Base-by-base conservation (phyloP, 2,888 invertebrate genomes). In the Caenorhabditis sp. region DNA sequence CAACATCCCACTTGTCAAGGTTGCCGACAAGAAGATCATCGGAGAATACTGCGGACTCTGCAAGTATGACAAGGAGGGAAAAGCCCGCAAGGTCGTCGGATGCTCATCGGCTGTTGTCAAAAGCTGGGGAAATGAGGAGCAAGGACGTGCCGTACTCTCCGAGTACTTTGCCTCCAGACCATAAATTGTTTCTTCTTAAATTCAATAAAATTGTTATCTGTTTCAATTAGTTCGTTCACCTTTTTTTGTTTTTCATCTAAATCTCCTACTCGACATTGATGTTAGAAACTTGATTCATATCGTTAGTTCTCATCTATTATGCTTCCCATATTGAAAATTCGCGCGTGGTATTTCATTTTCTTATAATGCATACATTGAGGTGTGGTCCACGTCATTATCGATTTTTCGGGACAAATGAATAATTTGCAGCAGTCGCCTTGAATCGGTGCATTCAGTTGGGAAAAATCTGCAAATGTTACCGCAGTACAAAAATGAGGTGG, bases 21-120 rank as follows among this genome's bases (percentile, higher is more conserved):
- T 90, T 23, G 97, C 97, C 89, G 95, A 96, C 90, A 97, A 97
- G 91, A 97, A 97, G 91, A 96, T 96, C 89, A 92, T 99, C 66
- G 99, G 99, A 58, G 99, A 99, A 91, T 97, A 97, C 97, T 94
- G 96, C 58, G 99, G 99, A 81, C 92, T 99, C 73, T 99, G 99
- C 91, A 99, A 99, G 91, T 95, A 97, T 88, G 99, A 99, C 91
- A 95, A 94, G 88, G 95, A 97, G 85, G 99, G 99, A 88, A 97
- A 97, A 89, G 95, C 99, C 76, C 92, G 99, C 85, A 99, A 99
- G 91, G 75, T 77, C 36, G 96, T 97, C 83, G 95, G 96, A 65
- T 97, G 97, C 91, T 96, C 96, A 4, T 95, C 95, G 88, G 96
- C 97, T 76, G 97, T 97, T 76, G 94, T 97, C 89, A 94, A 93